Evolutionary conservation across 2,888 invertebrate genomes (phyloP), one percentile per base, ranked within the genome.

Genomic region (Caenorhabditis macrosperma): DNA sequence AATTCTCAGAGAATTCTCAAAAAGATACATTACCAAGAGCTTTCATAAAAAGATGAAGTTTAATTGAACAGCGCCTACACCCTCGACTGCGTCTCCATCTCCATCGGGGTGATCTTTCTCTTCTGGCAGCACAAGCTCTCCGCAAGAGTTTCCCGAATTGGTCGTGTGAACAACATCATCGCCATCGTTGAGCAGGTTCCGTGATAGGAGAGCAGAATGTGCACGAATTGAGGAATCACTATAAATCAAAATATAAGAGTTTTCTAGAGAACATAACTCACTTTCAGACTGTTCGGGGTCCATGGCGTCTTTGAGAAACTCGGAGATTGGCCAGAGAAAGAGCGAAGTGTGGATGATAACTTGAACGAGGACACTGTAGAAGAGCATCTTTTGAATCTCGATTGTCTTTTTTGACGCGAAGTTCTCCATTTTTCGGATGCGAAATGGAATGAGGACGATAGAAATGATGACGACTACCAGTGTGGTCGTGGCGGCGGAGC

Each of bases 111-210:
- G n/a, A n/a, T n/a, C n/a, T n/a, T n/a, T n/a, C n/a, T n/a, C n/a
- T n/a, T n/a, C n/a, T n/a, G n/a, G 24, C 48, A 48, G 10, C 12
- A 26, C 1, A 28, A 52, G 9, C 15, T 28, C 1, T 22, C 28
- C 5, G 7, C 1, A n/a, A 69, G 38, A 0, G 17, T 30, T 35
- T 69, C 59, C 6, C 68, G 50, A 15, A 69, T 15, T 24, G 59
- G 68, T 60, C 60, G 48, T 10, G 68, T 69, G 50, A 60, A 69
- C 17, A 57, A 50, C 17, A 69, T 60, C 68, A 69, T 69, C 0
- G 46, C 41, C 6, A 69, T 20, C 9, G 68, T 69, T 10, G 68
- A 55, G 3, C 38, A 59, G 5, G 68, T 69, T 20, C 68, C 68
- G 22, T 69, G 68, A 22, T 69, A 69, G n/a, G 68, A 59, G 20